Percentiles rank a stretch among this genome's conserved stretches.
Conservation (phyloP, 2,888 invertebrate species). For the Phengaris alcon region DNA sequence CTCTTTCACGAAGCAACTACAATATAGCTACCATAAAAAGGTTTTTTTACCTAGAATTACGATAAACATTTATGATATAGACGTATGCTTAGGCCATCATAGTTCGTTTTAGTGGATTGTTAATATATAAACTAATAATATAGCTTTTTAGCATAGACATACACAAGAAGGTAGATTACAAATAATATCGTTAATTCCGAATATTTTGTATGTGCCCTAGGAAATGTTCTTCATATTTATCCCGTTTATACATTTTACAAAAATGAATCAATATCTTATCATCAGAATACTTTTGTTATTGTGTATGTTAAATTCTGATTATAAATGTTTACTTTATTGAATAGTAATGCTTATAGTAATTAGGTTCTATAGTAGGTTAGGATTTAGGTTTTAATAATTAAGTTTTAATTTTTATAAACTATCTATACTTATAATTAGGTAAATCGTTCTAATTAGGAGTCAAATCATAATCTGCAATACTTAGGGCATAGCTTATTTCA, state of each 20-base stretch:
- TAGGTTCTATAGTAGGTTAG: slow-evolving; percentile 4
- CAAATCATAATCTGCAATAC: neutral
- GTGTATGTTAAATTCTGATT: slow-evolving; percentile 6
- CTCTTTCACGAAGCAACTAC: neutral
- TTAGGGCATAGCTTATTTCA: neutral
- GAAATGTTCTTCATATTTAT: neutral
- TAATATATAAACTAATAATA: slow-evolving; percentile 7
- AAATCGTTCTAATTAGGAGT: neutral
- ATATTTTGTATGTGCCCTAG: neutral
- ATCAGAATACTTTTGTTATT: neutral
- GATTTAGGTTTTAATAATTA: neutral
- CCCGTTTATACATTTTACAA: neutral
- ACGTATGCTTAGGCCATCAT: neutral
- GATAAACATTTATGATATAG: neutral
- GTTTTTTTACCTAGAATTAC: slow-evolving; percentile 21
- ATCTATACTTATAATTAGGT: neutral
- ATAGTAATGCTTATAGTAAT: neutral
- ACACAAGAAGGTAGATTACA: neutral
- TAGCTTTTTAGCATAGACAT: slow-evolving; percentile 3
- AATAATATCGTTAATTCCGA: neutral
- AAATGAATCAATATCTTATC: neutral
- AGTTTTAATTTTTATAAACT: neutral
- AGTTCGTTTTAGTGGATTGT: neutral
- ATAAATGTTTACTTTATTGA: neutral
- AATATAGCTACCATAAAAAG: slow-evolving; percentile 15